These are phyloP conservation scores for Drosophila serrata DNA, from an alignment of 1,140 invertebrate species.

Conservation along the genomic window DNA sequence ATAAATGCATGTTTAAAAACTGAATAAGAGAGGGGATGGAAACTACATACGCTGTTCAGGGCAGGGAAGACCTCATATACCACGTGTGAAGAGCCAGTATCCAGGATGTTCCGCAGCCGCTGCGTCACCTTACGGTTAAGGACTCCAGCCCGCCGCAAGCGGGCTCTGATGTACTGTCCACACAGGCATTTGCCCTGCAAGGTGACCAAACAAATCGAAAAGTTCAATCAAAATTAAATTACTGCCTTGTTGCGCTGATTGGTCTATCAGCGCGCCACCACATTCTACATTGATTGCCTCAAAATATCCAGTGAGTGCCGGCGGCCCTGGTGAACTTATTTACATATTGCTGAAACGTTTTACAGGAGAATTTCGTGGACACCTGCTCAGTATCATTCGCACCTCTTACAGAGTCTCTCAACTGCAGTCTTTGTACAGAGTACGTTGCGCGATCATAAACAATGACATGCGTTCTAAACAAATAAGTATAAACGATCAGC, in stretches of 20 bases:
- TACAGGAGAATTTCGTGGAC: constrained; percentile 37
- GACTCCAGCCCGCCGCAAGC: constrained; percentile 78
- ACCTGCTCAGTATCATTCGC: constrained; percentile 71
- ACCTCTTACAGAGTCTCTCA: constrained; percentile 41
- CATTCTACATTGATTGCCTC: constrained; percentile 29
- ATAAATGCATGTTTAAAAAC: background rate
- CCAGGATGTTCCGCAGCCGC: constrained; percentile 77
- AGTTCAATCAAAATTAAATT: constrained; percentile 61
- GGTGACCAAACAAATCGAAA: constrained; percentile 21
- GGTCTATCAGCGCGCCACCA: constrained; percentile 21
- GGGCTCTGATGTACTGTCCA: constrained; percentile 80
- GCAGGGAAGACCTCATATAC: constrained; percentile 84
- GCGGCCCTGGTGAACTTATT: constrained; percentile 1
- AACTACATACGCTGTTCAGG: constrained; percentile 75
- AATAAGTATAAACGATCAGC: constrained; percentile 17
- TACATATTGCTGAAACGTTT: constrained; percentile 14
- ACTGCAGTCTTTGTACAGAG: constrained; percentile 14
- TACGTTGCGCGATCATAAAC: constrained; percentile 18
- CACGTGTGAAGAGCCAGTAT: constrained; percentile 75
- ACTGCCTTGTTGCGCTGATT: constrained; percentile 54
- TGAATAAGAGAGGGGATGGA: background rate
- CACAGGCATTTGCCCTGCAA: constrained; percentile 83
- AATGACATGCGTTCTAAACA: constrained; percentile 25
- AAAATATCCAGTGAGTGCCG: constrained; percentile 42
- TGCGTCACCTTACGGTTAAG: constrained; percentile 83